Base-by-base conservation (phyloP, 2,113 vertebrate genomes). In the Coryphaenoides rupestris region DNA sequence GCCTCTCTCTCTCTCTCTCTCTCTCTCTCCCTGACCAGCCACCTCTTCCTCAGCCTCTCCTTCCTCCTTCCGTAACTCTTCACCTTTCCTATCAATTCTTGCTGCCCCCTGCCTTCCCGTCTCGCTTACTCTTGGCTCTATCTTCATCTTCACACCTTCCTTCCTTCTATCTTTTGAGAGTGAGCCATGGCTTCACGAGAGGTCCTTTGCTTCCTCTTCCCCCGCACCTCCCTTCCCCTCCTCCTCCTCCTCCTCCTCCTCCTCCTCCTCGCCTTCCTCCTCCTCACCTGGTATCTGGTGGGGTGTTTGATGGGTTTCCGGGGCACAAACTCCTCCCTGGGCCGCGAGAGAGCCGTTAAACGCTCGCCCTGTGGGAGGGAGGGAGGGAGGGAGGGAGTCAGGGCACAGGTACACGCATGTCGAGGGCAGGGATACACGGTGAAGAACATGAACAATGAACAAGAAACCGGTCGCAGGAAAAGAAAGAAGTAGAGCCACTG, bases 281-380 rank as follows among this genome's bases (percentile, higher is more conserved):
- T 15, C 68, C 78, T 81, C 90, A 98, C 95, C 94, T 98, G 92
- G 58, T 98, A 96, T 89, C 95, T 92, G 3, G 95, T 95, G 26
- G 95, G 95, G 76, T 95, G 94, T 85, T 91, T 94, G 76, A 93
- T 93, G 52, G 92, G 89, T 9, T 94, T 95, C 76, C 90, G 94
- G 65, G 85, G 82, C 4, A 91, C 90, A 85, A 92, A 92, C 55
- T 89, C 92, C 24, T 96, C 95, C 69, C 91, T 84, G 28, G 88
- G 92, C 63, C 87, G 91, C 49, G 88, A 85, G 77, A 86, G 89
- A 60, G 92, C 75, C 79, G 91, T 91, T 76, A 94, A 93, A 80
- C 68, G 94, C 79, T 93, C 90, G 81, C 91, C 92, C 95, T 97
- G 88, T 75, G 71, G 60, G 56, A 69, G 72, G 23, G 57, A 56